Conservation (phyloP, 2,888 invertebrate genomes). For the Ctena decussata region DNA sequence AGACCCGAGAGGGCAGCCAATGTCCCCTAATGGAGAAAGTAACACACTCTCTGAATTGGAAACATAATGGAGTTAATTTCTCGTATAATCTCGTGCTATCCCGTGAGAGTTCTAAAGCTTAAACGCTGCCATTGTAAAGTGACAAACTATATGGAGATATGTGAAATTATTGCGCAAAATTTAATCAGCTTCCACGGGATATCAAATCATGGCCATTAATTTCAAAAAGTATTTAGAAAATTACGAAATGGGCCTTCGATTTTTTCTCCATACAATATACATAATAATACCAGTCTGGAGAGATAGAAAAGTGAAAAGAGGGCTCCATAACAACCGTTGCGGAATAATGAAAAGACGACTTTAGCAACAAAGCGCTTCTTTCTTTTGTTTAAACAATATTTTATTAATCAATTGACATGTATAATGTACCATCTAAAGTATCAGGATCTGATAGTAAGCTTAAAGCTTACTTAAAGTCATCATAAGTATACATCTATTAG, state of each 20-base stretch:
- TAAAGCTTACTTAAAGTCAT: no score
- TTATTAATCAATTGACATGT: no score
- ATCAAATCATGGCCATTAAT: conserved; percentile 9
- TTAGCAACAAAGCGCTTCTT: no score
- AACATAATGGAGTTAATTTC: conserved; percentile 27
- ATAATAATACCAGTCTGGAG: no score
- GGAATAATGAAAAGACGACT: no score
- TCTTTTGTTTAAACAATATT: no score
- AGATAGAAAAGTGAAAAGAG: no score
- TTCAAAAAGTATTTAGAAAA: conserved; percentile 1
- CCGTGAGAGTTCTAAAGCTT: conserved; percentile 12
- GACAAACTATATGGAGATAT: conserved; percentile 3
- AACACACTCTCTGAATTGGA: conserved; percentile 17
- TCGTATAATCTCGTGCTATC: conserved; percentile 14
- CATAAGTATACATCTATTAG: no score
- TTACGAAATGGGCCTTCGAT: not conserved
- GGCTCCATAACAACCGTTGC: no score
- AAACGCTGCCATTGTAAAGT: conserved; percentile 10
- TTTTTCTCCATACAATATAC: no score
- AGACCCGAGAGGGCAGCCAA: conserved; percentile 9
- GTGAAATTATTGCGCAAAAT: conserved; percentile 14
- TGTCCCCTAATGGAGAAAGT: conserved; percentile 13
- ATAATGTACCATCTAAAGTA: no score
- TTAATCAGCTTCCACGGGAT: conserved; percentile 10
- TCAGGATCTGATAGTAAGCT: no score